phyloP scores from a whole-genome alignment of 2,888 invertebrate species.

The Phaedon cochleariae region DNA sequence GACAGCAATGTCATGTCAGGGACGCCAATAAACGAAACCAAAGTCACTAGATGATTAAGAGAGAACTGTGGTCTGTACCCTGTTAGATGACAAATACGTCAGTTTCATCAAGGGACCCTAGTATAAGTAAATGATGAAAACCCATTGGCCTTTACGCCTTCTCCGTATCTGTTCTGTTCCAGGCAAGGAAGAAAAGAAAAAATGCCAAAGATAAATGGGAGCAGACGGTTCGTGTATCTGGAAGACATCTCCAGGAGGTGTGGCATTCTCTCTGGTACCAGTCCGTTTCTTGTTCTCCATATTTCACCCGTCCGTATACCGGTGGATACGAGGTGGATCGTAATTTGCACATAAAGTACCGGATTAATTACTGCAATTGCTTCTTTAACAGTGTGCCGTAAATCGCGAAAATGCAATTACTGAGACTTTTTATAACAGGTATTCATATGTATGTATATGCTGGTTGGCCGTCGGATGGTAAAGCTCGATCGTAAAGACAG shows the following conservation, averaged over 20 bases:
- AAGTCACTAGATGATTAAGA: too few species aligned
- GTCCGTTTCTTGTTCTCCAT: constrained; percentile 32
- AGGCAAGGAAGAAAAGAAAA: background rate
- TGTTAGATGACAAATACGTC: too few species aligned
- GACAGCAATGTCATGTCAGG: too few species aligned
- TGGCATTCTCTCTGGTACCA: constrained; percentile 27
- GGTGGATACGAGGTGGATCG: constrained; percentile 3
- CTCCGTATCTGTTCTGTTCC: background rate
- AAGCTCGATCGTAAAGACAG: background rate
- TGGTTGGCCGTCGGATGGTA: background rate
- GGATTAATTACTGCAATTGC: constrained; percentile 25
- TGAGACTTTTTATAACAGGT: constrained; percentile 5
- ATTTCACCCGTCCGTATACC: constrained; percentile 27
- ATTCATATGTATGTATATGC: background rate
- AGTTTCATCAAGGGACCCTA: too few species aligned
- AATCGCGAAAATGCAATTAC: constrained; percentile 24
- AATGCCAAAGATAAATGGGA: constrained; percentile 1
- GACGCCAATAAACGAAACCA: too few species aligned
- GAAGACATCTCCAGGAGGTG: constrained; percentile 30
- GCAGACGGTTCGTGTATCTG: constrained; percentile 13
- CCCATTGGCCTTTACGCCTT: background rate
- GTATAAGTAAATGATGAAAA: too few species aligned
- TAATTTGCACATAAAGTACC: constrained; percentile 23
- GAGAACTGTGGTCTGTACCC: too few species aligned
- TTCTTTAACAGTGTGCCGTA: constrained; percentile 21